phyloP scores from a whole-genome alignment of 2,797 vertebrate genomes.

The Syngnathus rostellatus region DNA sequence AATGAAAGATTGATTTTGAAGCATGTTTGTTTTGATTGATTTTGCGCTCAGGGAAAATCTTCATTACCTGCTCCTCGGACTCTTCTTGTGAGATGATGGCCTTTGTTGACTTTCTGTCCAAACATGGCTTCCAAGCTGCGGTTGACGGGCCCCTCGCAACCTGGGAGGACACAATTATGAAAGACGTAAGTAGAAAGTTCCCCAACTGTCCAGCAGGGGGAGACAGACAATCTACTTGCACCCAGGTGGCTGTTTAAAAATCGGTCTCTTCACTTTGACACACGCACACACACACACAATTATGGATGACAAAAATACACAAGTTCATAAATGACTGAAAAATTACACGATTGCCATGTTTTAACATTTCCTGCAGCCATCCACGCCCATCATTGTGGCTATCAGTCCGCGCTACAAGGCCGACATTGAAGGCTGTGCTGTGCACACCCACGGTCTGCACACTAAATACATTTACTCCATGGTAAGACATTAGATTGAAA shows the following conservation, averaged over 20 bases:
- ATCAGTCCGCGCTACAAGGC: constrained; percentile 88
- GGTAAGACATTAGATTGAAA: constrained; percentile 63
- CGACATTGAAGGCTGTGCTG: constrained; percentile 75
- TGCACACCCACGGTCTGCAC: constrained; percentile 77
- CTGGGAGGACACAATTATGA: constrained; percentile 80
- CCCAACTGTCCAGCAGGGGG: too few species aligned
- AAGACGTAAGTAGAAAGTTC: constrained; percentile 72
- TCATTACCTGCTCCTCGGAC: constrained; percentile 85
- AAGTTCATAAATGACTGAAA: not conserved
- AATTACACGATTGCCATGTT: not conserved
- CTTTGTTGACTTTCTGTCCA: constrained; percentile 78
- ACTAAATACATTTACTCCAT: constrained; percentile 85
- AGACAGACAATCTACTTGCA: too few species aligned
- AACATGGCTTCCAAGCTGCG: constrained; percentile 79
- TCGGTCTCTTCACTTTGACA: too few species aligned
- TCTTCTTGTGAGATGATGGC: constrained; percentile 72
- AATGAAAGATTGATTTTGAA: not conserved
- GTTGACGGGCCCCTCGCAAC: constrained; percentile 74
- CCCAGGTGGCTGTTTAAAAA: too few species aligned
- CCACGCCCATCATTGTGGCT: constrained; percentile 82
- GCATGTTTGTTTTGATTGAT: not conserved
- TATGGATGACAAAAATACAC: not conserved
- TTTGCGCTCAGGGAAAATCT: constrained; percentile 75
- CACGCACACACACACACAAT: too few species aligned
- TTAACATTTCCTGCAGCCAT: constrained; percentile 61